phyloP scores from a whole-genome alignment of 2,113 vertebrate species.

The Ahaetulla prasina region DNA sequence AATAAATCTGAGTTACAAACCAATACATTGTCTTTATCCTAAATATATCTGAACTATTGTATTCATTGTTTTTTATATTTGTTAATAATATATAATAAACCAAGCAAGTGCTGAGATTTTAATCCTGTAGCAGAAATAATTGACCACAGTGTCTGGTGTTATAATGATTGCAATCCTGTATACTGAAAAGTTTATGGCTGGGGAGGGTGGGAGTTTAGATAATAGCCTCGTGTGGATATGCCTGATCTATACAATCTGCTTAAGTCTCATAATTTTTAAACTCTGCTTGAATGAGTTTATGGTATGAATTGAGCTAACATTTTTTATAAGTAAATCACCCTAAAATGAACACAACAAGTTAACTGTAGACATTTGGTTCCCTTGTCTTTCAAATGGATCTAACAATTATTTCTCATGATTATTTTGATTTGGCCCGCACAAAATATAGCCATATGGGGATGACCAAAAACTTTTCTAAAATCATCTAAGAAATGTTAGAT shows the following conservation, averaged over 20 bases:
- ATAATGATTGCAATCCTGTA: not conserved
- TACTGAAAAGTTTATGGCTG: not conserved
- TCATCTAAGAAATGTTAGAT: not conserved
- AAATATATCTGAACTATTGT: not conserved
- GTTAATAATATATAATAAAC: not conserved
- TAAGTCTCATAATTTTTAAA: not conserved
- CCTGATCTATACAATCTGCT: not conserved
- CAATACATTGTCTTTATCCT: not conserved
- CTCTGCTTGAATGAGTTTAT: not conserved
- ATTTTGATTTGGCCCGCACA: not conserved
- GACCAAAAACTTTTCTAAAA: not conserved
- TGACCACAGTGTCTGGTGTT: not conserved
- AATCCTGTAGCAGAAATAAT: not conserved
- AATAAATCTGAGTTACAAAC: no score
- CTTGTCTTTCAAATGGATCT: not conserved
- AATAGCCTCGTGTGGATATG: not conserved
- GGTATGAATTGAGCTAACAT: not conserved
- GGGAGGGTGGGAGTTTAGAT: not conserved
- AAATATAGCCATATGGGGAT: constrained; percentile 37
- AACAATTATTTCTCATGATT: constrained; percentile 7
- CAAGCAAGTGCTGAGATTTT: not conserved
- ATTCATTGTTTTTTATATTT: not conserved
- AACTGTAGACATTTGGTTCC: not conserved
- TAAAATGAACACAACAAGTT: not conserved
- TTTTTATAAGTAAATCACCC: not conserved